phyloP scores from a whole-genome alignment of 1,140 invertebrate species.

The Drosophila repleta region DNA sequence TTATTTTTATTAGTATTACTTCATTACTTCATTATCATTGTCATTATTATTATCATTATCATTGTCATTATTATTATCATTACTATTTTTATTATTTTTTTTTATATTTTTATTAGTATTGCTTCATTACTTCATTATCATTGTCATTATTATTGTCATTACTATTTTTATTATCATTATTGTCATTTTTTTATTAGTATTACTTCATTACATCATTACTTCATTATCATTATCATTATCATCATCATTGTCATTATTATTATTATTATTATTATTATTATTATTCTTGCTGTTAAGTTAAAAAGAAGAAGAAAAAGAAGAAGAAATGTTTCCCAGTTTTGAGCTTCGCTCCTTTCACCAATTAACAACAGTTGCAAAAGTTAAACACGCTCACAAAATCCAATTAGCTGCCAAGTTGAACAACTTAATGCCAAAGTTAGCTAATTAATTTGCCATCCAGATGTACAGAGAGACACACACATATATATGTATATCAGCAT shows the following conservation, averaged over 20 bases:
- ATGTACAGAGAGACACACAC: neutral
- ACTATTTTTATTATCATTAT: too few species aligned
- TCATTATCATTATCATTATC: too few species aligned
- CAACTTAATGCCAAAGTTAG: slow-evolving; percentile 41
- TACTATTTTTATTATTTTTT: too few species aligned
- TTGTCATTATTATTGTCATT: too few species aligned
- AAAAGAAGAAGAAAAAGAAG: too few species aligned
- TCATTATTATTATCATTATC: too few species aligned
- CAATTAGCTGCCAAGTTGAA: slow-evolving; percentile 57
- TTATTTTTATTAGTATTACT: too few species aligned
- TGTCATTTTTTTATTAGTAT: neutral
- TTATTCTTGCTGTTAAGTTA: slow-evolving; percentile 2
- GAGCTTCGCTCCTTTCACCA: slow-evolving; percentile 38
- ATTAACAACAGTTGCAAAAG: slow-evolving; percentile 68
- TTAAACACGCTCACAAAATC: slow-evolving; percentile 59
- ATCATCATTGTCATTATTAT: slow-evolving; percentile 27
- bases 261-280: slow-evolving; percentile 25
- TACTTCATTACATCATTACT: too few species aligned
- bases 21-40: too few species aligned
- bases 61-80: too few species aligned
- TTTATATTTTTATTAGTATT: neutral
- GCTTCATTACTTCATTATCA: neutral
- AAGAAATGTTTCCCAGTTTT: slow-evolving; percentile 45
- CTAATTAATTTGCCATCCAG: slow-evolving; percentile 40
- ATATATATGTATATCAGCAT: slow-evolving; percentile 15